Evolutionary conservation across 2,113 vertebrate species (phyloP).

Genomic region (Leucosticte australis): DNA sequence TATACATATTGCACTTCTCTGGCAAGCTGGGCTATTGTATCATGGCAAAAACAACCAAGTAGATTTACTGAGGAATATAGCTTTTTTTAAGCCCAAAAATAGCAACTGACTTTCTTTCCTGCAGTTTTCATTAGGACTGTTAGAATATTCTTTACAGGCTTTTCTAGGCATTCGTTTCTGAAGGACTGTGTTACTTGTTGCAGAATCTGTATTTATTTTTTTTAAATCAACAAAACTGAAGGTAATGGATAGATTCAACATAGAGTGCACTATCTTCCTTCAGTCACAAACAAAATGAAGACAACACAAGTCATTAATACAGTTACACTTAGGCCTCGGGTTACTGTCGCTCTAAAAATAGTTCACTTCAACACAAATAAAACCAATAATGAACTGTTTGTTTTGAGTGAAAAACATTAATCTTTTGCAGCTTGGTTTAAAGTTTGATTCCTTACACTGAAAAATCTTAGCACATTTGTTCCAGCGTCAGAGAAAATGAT

Average conservation of each 20-base stretch:
- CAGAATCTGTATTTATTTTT: neutral
- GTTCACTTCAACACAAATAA: slow-evolving; percentile 32
- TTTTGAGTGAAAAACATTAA: slow-evolving; percentile 36
- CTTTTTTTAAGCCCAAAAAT: slow-evolving; percentile 35
- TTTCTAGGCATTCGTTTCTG: slow-evolving; percentile 54
- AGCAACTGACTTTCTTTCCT: slow-evolving; percentile 48
- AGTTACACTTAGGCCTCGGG: slow-evolving; percentile 52
- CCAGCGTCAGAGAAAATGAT: slow-evolving; percentile 69
- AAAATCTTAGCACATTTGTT: slow-evolving; percentile 60
- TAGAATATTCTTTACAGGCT: slow-evolving; percentile 33
- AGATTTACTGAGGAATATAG: slow-evolving; percentile 45
- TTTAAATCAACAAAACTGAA: neutral
- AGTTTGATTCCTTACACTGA: slow-evolving; percentile 53
- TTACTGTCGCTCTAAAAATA: neutral
- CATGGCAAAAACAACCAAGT: slow-evolving; percentile 58
- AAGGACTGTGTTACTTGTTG: slow-evolving; percentile 52
- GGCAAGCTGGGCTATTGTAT: slow-evolving; percentile 64
- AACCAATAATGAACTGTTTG: neutral
- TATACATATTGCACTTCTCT: slow-evolving; percentile 78
- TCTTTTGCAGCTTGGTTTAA: slow-evolving; percentile 41
- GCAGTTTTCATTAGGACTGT: slow-evolving; percentile 53
- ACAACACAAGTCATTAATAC: slow-evolving; percentile 57
- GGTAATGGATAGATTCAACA: slow-evolving; percentile 36
- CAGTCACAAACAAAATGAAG: slow-evolving; percentile 52
- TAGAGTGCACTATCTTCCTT: slow-evolving; percentile 41